These are phyloP conservation scores for Sylvia borin DNA, from an alignment of 2,797 vertebrate genomes.

Conservation along the genomic window DNA sequence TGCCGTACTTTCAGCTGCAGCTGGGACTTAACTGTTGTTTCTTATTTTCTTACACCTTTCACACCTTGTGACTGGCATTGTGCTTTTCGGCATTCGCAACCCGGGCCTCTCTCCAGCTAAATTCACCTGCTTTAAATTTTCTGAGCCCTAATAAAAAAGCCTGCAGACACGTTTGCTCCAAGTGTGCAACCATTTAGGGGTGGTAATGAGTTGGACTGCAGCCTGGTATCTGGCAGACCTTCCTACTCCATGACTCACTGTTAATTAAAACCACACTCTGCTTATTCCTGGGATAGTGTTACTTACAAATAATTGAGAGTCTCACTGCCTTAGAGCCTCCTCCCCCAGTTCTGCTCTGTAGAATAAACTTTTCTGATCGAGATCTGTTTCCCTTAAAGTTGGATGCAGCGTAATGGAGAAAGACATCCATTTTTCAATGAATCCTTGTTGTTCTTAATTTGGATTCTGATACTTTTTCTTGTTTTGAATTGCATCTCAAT, in stretches of 20 bases:
- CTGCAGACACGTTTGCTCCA: constrained; percentile 71
- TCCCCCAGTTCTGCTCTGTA: not conserved
- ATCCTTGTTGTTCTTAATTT: not conserved
- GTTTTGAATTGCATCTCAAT: not conserved
- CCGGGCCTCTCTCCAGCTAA: constrained; percentile 45
- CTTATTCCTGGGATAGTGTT: constrained; percentile 54
- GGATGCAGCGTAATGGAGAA: not conserved
- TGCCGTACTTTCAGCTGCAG: not conserved
- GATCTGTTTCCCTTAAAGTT: constrained; percentile 21
- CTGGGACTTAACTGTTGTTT: constrained; percentile 53
- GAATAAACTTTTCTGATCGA: constrained; percentile 29
- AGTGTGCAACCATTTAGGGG: constrained; percentile 66
- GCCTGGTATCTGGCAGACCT: constrained; percentile 71
- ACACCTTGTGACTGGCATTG: constrained; percentile 49
- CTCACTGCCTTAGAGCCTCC: constrained; percentile 1
- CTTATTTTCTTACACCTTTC: constrained; percentile 61
- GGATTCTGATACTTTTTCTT: not conserved
- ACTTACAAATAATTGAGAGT: constrained; percentile 60
- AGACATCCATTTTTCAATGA: constrained; percentile 10
- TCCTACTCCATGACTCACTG: constrained; percentile 71
- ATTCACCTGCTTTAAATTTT: constrained; percentile 69
- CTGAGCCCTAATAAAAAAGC: constrained; percentile 60
- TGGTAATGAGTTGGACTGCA: constrained; percentile 76
- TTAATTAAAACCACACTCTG: constrained; percentile 83
- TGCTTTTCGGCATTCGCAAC: not conserved